These are phyloP conservation scores for Automeris io DNA, from an alignment of 2,888 invertebrate genomes.

Conservation along the genomic window DNA sequence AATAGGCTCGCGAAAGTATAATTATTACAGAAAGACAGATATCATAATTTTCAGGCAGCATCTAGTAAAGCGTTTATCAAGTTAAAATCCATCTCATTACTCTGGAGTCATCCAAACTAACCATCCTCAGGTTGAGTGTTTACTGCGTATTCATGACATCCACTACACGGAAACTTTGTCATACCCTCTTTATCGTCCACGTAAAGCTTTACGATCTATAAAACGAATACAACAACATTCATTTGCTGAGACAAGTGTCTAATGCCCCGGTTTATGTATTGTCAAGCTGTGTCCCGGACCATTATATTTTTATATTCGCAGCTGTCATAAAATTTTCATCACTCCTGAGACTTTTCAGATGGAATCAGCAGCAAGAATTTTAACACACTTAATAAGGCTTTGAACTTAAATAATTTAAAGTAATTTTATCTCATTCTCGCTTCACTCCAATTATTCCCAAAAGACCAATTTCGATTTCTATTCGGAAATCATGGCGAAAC, in stretches of 20 bases:
- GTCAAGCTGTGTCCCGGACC: slow-evolving; percentile 22
- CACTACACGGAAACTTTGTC: slow-evolving; percentile 26
- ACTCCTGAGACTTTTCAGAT: slow-evolving; percentile 10
- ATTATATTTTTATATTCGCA: slow-evolving; percentile 32
- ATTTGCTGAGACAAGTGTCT: slow-evolving; percentile 31
- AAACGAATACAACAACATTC: slow-evolving; percentile 28
- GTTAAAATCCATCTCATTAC: slow-evolving; percentile 11
- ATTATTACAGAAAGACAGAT: not conserved
- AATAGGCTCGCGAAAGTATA: no score
- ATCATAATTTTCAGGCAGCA: not conserved
- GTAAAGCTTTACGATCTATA: slow-evolving; percentile 46
- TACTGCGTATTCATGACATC: slow-evolving; percentile 24
- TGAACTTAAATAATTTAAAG: not conserved
- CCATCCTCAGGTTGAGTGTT: slow-evolving; percentile 12
- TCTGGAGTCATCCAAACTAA: not conserved
- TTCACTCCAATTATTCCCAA: not conserved
- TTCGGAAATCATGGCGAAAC: no score
- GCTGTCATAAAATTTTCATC: slow-evolving; percentile 29
- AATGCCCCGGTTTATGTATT: slow-evolving; percentile 22
- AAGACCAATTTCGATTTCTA: not conserved
- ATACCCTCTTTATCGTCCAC: slow-evolving; percentile 38
- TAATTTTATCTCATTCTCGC: not conserved
- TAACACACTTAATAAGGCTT: not conserved
- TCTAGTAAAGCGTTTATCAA: not conserved
- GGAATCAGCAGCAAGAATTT: not conserved